phyloP scores from a whole-genome alignment of 2,113 vertebrate genomes.

The Proterorhinus semilunaris region DNA sequence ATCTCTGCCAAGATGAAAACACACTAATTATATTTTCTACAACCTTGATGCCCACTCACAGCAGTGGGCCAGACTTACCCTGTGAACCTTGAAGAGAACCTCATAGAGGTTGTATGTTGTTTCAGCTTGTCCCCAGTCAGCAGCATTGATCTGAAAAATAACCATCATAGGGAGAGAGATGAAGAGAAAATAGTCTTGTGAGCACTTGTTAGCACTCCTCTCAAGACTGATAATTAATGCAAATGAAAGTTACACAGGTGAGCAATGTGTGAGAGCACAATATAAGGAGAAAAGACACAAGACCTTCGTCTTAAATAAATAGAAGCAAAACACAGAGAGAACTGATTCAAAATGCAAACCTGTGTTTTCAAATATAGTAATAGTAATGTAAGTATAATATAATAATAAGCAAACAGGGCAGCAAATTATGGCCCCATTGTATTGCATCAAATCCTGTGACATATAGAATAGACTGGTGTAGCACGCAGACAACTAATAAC shows the following conservation, averaged over 20 bases:
- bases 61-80: constrained; percentile 76
- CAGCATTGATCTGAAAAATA: constrained; percentile 79
- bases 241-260: constrained; percentile 23
- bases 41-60: constrained; percentile 19
- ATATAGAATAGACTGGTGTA: neutral
- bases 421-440: neutral
- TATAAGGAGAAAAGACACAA: neutral
- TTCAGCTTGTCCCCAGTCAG: constrained; percentile 89
- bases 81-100: constrained; percentile 94
- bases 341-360: neutral
- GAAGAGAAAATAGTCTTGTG: constrained; percentile 26
- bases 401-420: neutral
- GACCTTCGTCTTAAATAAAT: constrained; percentile 1
- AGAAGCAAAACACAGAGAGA: neutral
- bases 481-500: too few relatives aligned
- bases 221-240: constrained; percentile 29
- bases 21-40: constrained; percentile 22
- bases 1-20: constrained; percentile 11
- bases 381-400: neutral
- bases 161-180: constrained; percentile 38
- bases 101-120: constrained; percentile 93
- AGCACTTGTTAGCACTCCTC: constrained; percentile 18
- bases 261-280: constrained; percentile 8
- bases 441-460: neutral
- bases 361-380: neutral